Evolutionary conservation across 2,888 invertebrate genomes (phyloP).

Genomic region (Hydrotaea cyrtoneurina): DNA sequence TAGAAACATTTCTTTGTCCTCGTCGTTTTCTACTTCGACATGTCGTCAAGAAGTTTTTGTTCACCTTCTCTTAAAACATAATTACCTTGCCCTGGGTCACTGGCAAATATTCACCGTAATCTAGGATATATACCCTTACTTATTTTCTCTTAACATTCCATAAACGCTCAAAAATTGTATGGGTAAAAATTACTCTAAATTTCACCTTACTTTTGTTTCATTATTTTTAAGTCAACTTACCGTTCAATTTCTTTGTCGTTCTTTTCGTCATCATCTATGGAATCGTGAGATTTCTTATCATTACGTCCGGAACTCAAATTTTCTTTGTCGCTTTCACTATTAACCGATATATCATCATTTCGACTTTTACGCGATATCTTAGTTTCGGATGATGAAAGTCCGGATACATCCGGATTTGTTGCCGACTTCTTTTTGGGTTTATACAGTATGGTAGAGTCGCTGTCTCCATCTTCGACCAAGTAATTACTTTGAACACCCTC

Average conservation of each 20-base stretch:
- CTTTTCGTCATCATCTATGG: conserved; percentile 70
- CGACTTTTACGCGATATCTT: conserved; percentile 35
- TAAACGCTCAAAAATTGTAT: too few relatives aligned
- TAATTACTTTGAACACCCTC: neutral
- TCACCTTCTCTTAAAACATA: too few relatives aligned
- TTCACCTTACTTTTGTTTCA: neutral
- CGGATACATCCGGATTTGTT: neutral
- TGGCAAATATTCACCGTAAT: too few relatives aligned
- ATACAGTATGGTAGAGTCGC: conserved; percentile 54
- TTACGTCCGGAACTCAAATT: conserved; percentile 58
- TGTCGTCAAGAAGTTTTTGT: too few relatives aligned
- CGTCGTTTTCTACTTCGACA: too few relatives aligned
- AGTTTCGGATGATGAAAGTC: neutral
- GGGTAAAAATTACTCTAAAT: too few relatives aligned
- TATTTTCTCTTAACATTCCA: too few relatives aligned
- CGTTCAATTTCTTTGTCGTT: conserved; percentile 77
- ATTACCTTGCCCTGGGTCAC: too few relatives aligned
- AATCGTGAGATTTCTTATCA: conserved; percentile 60
- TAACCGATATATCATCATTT: conserved; percentile 50
- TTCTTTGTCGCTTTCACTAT: conserved; percentile 73
- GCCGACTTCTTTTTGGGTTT: conserved; percentile 50
- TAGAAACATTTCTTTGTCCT: too few relatives aligned
- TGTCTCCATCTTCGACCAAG: conserved; percentile 44
- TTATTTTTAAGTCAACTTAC: conserved; percentile 65
- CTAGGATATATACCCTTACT: too few relatives aligned